Percentiles rank a stretch among this genome's conserved stretches.
These are phyloP conservation scores for Phrynocephalus versicolor DNA, from an alignment of 2,113 vertebrate species.

Conservation along the genomic window DNA sequence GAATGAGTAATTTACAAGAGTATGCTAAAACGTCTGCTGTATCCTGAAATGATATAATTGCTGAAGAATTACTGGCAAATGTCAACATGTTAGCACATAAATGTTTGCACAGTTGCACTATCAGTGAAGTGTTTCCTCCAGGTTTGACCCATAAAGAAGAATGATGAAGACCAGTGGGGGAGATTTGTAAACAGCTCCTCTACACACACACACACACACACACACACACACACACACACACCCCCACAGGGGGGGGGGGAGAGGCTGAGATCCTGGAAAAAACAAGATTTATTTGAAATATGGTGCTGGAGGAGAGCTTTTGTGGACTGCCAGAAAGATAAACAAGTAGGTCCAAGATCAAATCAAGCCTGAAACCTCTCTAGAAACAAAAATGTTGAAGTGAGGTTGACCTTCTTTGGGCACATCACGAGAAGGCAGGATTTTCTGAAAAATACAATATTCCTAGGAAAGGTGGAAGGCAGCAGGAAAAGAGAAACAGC, in stretches of 20 bases:
- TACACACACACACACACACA: background rate
- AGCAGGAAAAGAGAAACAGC: too few relatives aligned
- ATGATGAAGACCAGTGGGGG: conserved; percentile 4
- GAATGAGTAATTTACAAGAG: conserved; percentile 2
- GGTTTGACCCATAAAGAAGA: conserved; percentile 3
- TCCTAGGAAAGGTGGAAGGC: too few relatives aligned
- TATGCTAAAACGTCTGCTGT: conserved; percentile 4
- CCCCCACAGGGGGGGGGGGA: too few relatives aligned
- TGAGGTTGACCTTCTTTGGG: too few relatives aligned
- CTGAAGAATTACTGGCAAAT: conserved; percentile 35
- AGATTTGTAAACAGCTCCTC: background rate
- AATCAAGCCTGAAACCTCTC: too few relatives aligned
- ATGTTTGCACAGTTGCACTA: conserved; percentile 12
- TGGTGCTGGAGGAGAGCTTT: background rate
- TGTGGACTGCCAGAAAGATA: background rate
- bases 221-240: too few relatives aligned
- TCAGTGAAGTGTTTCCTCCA: conserved; percentile 9
- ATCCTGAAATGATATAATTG: conserved; percentile 11
- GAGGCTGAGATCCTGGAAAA: too few relatives aligned
- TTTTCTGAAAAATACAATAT: background rate
- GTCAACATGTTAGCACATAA: conserved; percentile 25
- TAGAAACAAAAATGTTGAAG: too few relatives aligned
- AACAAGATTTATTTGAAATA: too few relatives aligned
- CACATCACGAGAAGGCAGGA: background rate
- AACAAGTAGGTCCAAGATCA: too few relatives aligned